phyloP scores from a whole-genome alignment of 2,888 invertebrate genomes.

The Tenthredo livida region DNA sequence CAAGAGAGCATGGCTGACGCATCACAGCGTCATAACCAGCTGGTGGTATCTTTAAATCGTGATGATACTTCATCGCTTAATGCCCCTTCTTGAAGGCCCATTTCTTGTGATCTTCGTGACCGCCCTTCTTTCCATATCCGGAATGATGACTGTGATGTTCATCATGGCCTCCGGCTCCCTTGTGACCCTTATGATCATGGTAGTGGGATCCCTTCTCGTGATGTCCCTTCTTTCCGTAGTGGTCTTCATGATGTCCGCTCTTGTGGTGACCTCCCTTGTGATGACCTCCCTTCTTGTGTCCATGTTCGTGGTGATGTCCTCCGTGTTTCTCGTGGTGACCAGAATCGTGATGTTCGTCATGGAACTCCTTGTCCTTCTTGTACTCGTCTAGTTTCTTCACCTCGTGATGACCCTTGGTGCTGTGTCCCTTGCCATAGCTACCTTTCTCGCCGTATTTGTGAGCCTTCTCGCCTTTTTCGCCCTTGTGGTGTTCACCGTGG shows the following conservation, averaged over 20 bases:
- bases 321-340: constrained; percentile 92
- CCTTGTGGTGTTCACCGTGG: constrained; percentile 83
- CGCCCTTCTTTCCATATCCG: constrained; percentile 89
- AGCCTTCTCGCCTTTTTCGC: constrained; percentile 85
- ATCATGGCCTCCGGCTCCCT: constrained; percentile 88
- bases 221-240: constrained; percentile 90
- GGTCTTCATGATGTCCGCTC: constrained; percentile 87
- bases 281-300: constrained; percentile 90
- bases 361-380: constrained; percentile 93
- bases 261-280: constrained; percentile 91
- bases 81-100: constrained; percentile 84
- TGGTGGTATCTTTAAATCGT: constrained; percentile 34
- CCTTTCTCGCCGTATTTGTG: constrained; percentile 85
- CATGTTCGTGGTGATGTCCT: constrained; percentile 88
- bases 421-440: constrained; percentile 91
- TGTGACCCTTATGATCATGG: constrained; percentile 89
- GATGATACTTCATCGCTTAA: constrained; percentile 55
- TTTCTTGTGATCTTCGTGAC: constrained; percentile 89
- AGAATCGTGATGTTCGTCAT: constrained; percentile 90
- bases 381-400: constrained; percentile 92
- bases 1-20: constrained; percentile 32
- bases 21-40: constrained; percentile 44
- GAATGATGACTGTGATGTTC: constrained; percentile 88
- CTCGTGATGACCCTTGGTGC: constrained; percentile 92
- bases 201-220: constrained; percentile 90